These are phyloP conservation scores for Apomyelois bistriatella DNA, from an alignment of 2,888 invertebrate genomes.

Conservation along the genomic window DNA sequence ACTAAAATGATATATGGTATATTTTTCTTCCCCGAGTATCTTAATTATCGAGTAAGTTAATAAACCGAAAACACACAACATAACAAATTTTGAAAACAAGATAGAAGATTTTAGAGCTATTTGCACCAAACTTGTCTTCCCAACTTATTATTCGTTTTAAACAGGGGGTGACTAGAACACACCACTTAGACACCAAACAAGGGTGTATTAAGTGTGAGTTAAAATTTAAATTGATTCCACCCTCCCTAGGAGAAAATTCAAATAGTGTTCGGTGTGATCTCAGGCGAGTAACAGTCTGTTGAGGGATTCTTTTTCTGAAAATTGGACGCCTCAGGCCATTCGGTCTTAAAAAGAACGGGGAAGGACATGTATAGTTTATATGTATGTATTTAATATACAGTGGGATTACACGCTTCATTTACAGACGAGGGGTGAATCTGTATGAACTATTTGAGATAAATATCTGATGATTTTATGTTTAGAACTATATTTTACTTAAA, in stretches of 20 bases:
- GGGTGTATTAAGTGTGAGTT: conserved; percentile 80
- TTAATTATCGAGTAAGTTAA: too few species aligned
- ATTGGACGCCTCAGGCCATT: conserved; percentile 74
- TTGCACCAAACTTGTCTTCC: conserved; percentile 58
- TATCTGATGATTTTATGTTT: neutral
- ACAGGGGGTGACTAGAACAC: conserved; percentile 77
- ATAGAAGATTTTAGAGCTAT: conserved; percentile 16
- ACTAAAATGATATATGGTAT: too few species aligned
- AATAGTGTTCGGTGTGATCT: conserved; percentile 77
- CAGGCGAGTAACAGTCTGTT: conserved; percentile 67
- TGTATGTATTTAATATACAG: conserved; percentile 13
- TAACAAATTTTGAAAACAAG: conserved; percentile 16
- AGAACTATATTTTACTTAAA: neutral
- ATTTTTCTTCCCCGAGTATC: too few species aligned
- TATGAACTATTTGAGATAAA: neutral
- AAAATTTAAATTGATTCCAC: conserved; percentile 80
- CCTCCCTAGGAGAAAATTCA: conserved; percentile 72
- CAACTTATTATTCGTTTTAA: conserved; percentile 72
- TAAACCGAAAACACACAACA: neutral
- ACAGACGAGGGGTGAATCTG: conserved; percentile 14
- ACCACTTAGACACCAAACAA: conserved; percentile 80
- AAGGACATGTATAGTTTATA: conserved; percentile 27
- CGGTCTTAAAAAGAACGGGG: conserved; percentile 59
- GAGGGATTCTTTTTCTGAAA: conserved; percentile 76
- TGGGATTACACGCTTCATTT: conserved; percentile 25